These are phyloP conservation scores for Euspilapteryx auroguttella DNA, from an alignment of 2,888 invertebrate genomes.

Conservation along the genomic window DNA sequence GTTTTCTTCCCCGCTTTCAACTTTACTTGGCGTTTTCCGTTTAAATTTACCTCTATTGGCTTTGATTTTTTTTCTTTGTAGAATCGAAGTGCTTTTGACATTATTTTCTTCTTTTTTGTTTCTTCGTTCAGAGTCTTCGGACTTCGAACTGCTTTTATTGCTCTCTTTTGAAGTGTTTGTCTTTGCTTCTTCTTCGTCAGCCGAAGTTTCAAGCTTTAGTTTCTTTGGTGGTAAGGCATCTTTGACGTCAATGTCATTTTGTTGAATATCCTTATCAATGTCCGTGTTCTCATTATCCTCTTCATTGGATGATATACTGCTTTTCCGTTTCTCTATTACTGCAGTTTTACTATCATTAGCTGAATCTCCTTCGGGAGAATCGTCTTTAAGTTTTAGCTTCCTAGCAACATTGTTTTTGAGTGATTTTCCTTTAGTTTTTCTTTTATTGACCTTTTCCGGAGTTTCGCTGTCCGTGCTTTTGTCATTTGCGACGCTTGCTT, in stretches of 20 bases:
- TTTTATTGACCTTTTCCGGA: conserved; percentile 27
- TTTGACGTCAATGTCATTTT: conserved; percentile 17
- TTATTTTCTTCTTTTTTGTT: conserved; percentile 14
- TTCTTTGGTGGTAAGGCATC: conserved; percentile 42
- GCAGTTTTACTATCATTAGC: conserved; percentile 33
- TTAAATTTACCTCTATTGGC: conserved; percentile 43
- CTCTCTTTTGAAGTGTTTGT: conserved; percentile 6
- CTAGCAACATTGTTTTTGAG: conserved; percentile 30
- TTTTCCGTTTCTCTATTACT: conserved; percentile 45
- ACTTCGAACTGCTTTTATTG: too few species aligned
- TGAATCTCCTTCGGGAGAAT: conserved; percentile 25
- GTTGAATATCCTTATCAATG: conserved; percentile 7
- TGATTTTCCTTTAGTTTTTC: conserved; percentile 32
- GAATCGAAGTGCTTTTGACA: conserved; percentile 18
- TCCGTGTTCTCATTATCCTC: conserved; percentile 23
- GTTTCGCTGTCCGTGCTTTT: conserved; percentile 29
- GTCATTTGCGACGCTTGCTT: conserved; percentile 23
- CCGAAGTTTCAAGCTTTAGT: conserved; percentile 27
- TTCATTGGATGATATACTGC: conserved; percentile 43
- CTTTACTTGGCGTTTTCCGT: conserved; percentile 24
- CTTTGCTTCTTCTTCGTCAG: conserved; percentile 16
- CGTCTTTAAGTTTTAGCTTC: conserved; percentile 24
- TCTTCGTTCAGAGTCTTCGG: too few species aligned
- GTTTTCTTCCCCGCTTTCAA: conserved; percentile 16
- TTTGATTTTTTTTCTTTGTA: conserved; percentile 42